Evolutionary conservation across 2,797 vertebrate species (phyloP).

Genomic region (Botia almorhae): DNA sequence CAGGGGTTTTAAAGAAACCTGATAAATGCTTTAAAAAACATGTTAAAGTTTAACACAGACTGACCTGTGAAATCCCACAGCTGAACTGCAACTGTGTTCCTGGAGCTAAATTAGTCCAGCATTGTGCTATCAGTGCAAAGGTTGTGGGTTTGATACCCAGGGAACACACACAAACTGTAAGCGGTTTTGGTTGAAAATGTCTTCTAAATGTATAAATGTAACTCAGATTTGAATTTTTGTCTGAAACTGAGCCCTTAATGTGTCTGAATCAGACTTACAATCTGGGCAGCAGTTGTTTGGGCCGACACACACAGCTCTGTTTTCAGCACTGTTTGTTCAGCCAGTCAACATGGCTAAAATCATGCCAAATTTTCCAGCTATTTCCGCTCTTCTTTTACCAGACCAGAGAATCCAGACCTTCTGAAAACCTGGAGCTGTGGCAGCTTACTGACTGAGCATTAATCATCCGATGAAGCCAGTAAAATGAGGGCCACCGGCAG

Average conservation of each 20-base stretch:
- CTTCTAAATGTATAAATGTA: no score
- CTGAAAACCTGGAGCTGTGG: slow-evolving; percentile 35
- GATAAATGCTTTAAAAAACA: neutral
- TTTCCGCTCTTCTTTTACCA: slow-evolving; percentile 34
- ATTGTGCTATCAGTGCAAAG: no score
- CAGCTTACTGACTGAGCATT: slow-evolving; percentile 28
- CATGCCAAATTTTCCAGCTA: slow-evolving; percentile 36
- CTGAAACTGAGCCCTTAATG: no score
- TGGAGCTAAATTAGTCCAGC: no score
- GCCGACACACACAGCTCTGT: slow-evolving; percentile 21
- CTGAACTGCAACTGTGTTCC: neutral
- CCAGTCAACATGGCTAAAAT: slow-evolving; percentile 11
- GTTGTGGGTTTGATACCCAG: no score
- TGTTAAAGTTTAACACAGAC: neutral
- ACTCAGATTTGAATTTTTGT: no score
- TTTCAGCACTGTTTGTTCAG: slow-evolving; percentile 32
- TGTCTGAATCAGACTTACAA: no score
- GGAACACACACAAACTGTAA: no score
- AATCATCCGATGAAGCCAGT: slow-evolving; percentile 34
- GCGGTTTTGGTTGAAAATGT: no score
- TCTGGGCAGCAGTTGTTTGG: slow-evolving; percentile 40
- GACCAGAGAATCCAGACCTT: slow-evolving; percentile 46
- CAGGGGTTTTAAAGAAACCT: no score
- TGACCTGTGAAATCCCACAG: neutral
- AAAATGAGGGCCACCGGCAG: slow-evolving; percentile 1